These are phyloP conservation scores for Rhynchopsitta pachyrhyncha DNA, from an alignment of 2,113 vertebrate species.

Conservation along the genomic window DNA sequence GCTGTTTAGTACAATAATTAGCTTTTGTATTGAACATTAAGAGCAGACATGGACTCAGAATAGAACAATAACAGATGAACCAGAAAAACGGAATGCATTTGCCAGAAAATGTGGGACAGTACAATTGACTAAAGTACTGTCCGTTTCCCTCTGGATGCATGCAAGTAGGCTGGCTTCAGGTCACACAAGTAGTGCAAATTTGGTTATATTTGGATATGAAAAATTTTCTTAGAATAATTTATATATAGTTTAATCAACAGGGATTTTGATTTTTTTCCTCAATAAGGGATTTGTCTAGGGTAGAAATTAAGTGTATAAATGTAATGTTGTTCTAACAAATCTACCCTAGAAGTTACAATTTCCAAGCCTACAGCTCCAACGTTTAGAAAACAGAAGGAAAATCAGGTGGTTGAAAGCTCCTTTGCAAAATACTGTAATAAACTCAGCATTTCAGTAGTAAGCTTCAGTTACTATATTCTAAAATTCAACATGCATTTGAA, in stretches of 20 bases:
- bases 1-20: constrained; percentile 39
- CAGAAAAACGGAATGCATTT: constrained; percentile 32
- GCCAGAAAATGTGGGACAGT: constrained; percentile 10
- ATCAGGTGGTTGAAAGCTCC: neutral
- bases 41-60: constrained; percentile 16
- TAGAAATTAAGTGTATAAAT: neutral
- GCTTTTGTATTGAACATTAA: constrained; percentile 44
- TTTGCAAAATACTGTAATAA: neutral
- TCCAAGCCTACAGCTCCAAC: neutral
- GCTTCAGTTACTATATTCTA: neutral
- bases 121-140: neutral
- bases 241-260: neutral
- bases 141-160: neutral
- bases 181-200: neutral
- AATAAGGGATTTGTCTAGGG: neutral
- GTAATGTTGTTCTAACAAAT: neutral
- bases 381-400: neutral
- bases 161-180: neutral
- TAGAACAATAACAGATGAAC: constrained; percentile 30
- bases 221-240: constrained; percentile 8
- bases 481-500: neutral
- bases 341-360: neutral
- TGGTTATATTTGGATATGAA: neutral
- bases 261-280: neutral
- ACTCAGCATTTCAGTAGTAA: neutral